Percentiles rank a stretch among this genome's conserved stretches.
Conservation (phyloP, 2,797 vertebrate species). For the Kryptopterus vitreolus region DNA sequence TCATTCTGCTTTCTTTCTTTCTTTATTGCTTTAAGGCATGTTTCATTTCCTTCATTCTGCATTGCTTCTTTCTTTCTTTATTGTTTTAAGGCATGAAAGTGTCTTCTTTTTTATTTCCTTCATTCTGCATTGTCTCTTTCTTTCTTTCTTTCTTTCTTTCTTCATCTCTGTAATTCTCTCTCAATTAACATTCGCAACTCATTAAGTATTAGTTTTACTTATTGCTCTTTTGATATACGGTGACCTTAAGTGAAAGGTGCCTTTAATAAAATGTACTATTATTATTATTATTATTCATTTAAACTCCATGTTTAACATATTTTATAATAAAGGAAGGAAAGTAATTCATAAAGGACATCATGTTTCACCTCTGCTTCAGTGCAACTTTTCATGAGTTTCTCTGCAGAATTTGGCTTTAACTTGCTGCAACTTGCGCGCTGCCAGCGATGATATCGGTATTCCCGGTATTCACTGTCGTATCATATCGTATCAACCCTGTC, state of each 20-base stretch:
- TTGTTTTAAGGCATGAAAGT: background rate
- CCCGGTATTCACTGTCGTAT: background rate
- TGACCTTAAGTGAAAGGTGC: no score
- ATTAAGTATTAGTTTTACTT: no score
- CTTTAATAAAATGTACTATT: no score
- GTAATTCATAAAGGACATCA: no score
- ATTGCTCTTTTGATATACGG: no score
- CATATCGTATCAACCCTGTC: constrained; percentile 1
- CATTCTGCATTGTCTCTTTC: background rate
- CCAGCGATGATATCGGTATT: background rate
- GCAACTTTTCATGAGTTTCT: background rate
- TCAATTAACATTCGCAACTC: no score
- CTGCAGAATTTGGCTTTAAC: background rate
- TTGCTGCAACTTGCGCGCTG: no score
- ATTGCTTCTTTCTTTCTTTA: background rate
- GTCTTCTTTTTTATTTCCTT: background rate
- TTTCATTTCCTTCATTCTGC: no score
- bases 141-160: background rate
- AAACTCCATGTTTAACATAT: no score
- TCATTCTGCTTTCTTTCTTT: background rate
- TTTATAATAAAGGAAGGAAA: background rate
- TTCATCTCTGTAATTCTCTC: no score
- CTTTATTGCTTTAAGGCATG: no score
- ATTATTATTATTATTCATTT: no score
- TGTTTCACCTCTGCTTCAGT: background rate